Conservation (phyloP, 2,888 invertebrate species). For the Oscheius sp. region DNA sequence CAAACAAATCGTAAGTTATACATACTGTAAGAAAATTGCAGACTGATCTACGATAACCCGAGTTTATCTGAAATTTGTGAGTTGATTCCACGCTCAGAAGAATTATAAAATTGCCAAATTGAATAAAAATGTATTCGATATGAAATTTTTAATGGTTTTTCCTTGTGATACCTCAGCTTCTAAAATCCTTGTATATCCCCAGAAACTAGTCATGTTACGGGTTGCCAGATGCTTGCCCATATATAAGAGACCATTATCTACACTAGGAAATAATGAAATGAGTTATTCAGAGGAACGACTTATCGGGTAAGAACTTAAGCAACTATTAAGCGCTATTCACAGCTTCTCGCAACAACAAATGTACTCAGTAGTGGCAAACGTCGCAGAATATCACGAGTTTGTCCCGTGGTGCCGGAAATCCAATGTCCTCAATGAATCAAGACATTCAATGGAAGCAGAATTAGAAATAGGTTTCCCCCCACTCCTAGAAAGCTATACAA, state of each 20-base stretch:
- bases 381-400: conserved; percentile 61
- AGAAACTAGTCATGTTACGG: neutral
- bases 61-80: conserved; percentile 20
- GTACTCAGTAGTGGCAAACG: conserved; percentile 63
- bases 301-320: conserved; percentile 47
- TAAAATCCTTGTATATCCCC: neutral
- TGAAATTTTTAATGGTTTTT: neutral
- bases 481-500: conserved; percentile 59
- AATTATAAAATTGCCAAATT: neutral
- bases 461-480: conserved; percentile 64
- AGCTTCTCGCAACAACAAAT: conserved; percentile 65
- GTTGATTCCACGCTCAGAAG: conserved; percentile 3
- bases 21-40: neutral
- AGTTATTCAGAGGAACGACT: conserved; percentile 58
- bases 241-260: neutral
- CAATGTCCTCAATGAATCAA: conserved; percentile 38
- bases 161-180: neutral
- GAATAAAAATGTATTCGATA: neutral
- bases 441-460: conserved; percentile 48
- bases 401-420: conserved; percentile 64
- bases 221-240: neutral
- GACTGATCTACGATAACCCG: conserved; percentile 3
- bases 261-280: conserved; percentile 38
- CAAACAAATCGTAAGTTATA: neutral
- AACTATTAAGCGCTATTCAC: neutral